Percentiles rank a stretch among this genome's conserved stretches.
phyloP scores from a whole-genome alignment of 2,888 invertebrate genomes.

The Eupithecia centaureata region DNA sequence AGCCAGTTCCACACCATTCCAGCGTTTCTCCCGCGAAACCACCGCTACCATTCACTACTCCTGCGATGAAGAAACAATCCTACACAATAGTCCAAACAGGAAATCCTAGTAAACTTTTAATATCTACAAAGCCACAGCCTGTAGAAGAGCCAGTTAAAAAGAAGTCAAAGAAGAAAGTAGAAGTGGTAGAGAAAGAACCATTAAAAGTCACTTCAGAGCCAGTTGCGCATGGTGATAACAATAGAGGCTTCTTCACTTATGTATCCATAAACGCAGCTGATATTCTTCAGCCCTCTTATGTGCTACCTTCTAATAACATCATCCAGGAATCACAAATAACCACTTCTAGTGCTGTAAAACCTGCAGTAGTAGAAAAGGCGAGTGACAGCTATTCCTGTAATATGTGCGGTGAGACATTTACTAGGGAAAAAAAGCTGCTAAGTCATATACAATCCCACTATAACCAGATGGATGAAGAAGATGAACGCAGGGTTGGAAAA shows the following conservation, averaged over 20 bases:
- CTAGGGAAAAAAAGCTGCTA: constrained; percentile 74
- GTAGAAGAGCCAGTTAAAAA: constrained; percentile 59
- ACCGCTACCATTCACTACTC: constrained; percentile 60
- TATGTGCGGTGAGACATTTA: constrained; percentile 71
- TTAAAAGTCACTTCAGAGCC: constrained; percentile 60
- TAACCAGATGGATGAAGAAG: constrained; percentile 71
- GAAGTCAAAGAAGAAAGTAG: constrained; percentile 56
- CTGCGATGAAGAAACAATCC: constrained; percentile 76
- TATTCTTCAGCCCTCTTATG: constrained; percentile 69
- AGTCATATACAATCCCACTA: constrained; percentile 76
- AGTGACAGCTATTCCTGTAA: constrained; percentile 68
- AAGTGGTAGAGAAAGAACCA: constrained; percentile 51
- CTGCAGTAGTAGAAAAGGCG: constrained; percentile 49
- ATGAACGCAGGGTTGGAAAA: constrained; percentile 54
- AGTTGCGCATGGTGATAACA: constrained; percentile 57
- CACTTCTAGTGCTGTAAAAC: constrained; percentile 62
- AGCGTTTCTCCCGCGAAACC: constrained; percentile 41
- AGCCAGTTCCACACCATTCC: constrained; percentile 59
- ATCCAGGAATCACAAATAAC: constrained; percentile 79
- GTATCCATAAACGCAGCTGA: constrained; percentile 76
- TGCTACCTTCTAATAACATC: constrained; percentile 72
- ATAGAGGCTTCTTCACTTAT: constrained; percentile 71
- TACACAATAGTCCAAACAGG: constrained; percentile 76
- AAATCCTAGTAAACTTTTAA: constrained; percentile 74
- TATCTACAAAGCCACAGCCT: constrained; percentile 70